Evolutionary conservation across 2,888 invertebrate genomes (phyloP).

Genomic region (Lumbricus terrestris): DNA sequence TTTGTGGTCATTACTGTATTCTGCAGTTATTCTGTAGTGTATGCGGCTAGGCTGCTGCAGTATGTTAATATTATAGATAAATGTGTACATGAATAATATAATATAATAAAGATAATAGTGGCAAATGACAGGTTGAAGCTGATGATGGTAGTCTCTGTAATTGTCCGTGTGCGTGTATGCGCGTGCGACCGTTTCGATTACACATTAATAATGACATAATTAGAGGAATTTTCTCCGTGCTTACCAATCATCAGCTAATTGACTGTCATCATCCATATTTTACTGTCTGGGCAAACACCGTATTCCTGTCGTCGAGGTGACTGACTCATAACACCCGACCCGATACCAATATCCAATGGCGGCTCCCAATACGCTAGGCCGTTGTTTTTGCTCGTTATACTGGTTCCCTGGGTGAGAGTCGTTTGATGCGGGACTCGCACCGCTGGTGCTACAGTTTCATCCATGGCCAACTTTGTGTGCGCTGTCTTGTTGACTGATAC

Average conservation of each 20-base stretch:
- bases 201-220: constrained; percentile 12
- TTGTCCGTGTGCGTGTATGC: not conserved
- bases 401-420: not conserved
- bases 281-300: not conserved
- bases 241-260: constrained; percentile 11
- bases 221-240: not conserved
- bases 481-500: not conserved
- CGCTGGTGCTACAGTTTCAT: not conserved
- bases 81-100: not conserved
- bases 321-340: not conserved
- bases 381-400: not conserved
- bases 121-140: not conserved
- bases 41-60: no score
- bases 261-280: constrained; percentile 4
- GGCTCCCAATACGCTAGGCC: not conserved
- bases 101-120: not conserved
- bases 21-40: not conserved
- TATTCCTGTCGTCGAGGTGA: not conserved
- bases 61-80: not conserved
- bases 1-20: not conserved
- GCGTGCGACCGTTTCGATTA: not conserved
- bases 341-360: not conserved
- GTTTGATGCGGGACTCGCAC: not conserved
- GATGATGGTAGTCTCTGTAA: not conserved
- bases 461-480: not conserved